Base-by-base conservation (phyloP, 2,888 invertebrate species). In the Nycteola revayana region DNA sequence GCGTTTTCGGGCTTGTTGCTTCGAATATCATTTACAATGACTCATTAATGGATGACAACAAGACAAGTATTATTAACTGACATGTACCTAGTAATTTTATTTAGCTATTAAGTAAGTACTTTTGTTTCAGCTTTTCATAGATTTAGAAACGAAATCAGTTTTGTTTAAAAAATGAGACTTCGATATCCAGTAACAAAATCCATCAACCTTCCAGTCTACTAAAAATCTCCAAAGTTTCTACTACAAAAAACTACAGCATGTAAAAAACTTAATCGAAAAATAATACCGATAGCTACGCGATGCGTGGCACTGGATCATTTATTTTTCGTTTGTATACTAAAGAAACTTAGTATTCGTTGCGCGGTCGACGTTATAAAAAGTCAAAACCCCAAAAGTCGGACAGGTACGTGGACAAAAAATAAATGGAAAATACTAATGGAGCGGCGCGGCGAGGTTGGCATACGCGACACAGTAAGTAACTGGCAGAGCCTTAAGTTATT, bases 401-500 rank as follows among this genome's bases (percentile, higher is more conserved):
- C 88, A 87, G 87, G 85, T 86, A 87, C 78, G 85, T 80, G 85
- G 84, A 87, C 84, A 87, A 87, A 88, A 87, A 88, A 87, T 86
- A 87, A 88, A 88, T 87, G 85, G 85, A 85, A 88, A 83, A 86
- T 83, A 85, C 88, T 88, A 88, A 88, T 87, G 88, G 86, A 84
- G 81, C 84, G 77, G 65, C 71, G 71, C 79, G 66, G 71, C 71
- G 81, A 78, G 80, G 82, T 78, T 77, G 75, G 71, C 67, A 69
- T 64, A 24, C 27, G 81, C 73, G 26, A 10, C 57, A 60, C 50
- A 75, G 81, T 84, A 80, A 65, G 79, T 72, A 65, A 49, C 47
- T 47, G 68, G 31, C 28, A 44, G 32, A 25, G 21, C 7, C 21
- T 21, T 21, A n/a, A 18, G 18, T n/a, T 21, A 5, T n/a, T 21